Evolutionary conservation across 2,888 invertebrate species (phyloP).

Genomic region (Rhodophaea formosa): DNA sequence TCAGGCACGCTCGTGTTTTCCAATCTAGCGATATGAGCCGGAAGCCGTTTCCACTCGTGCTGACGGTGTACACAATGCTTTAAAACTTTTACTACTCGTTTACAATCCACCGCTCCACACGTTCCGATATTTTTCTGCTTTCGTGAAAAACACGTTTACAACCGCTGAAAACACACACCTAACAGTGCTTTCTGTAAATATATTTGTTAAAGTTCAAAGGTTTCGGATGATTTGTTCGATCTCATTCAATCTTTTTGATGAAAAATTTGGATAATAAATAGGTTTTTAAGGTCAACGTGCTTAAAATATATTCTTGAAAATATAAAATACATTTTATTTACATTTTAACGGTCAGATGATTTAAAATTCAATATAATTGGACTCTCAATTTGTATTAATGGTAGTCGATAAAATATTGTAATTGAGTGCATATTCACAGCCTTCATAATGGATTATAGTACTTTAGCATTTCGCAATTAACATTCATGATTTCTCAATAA

Average conservation of each 20-base stretch:
- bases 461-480: neutral
- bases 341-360: neutral
- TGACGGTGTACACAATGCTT: constrained; percentile 37
- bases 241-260: neutral
- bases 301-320: neutral
- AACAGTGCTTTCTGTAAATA: neutral
- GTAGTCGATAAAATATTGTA: neutral
- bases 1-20: constrained; percentile 43
- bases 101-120: constrained; percentile 32
- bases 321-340: neutral
- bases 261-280: no score
- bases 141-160: constrained; percentile 22
- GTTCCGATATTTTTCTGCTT: constrained; percentile 30
- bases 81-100: constrained; percentile 45
- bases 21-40: constrained; percentile 54
- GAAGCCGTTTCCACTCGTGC: constrained; percentile 47
- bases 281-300: no score
- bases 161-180: constrained; percentile 11
- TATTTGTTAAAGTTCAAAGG: neutral
- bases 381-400: neutral
- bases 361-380: neutral
- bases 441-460: neutral
- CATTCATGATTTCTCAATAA: neutral
- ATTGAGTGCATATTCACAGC: neutral
- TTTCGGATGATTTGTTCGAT: neutral